These are phyloP conservation scores for Mythimna pallens DNA, from an alignment of 2,888 invertebrate genomes.

Conservation along the genomic window DNA sequence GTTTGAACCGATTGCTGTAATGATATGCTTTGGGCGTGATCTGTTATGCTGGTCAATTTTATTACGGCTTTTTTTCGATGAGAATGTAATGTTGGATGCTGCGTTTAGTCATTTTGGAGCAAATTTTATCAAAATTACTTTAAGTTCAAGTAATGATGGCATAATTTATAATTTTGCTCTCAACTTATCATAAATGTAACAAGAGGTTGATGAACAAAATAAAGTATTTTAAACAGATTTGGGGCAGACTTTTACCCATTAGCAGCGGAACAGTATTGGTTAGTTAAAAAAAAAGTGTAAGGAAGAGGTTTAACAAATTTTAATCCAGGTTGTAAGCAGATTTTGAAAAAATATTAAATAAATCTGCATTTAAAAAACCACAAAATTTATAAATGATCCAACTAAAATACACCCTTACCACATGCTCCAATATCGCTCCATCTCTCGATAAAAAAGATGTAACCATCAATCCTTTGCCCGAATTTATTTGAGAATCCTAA, in stretches of 20 bases:
- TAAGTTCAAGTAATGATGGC: too few species aligned
- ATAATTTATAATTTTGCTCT: too few species aligned
- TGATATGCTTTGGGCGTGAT: slow-evolving; percentile 56
- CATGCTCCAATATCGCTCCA: slow-evolving; percentile 50
- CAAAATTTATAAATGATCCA: background rate
- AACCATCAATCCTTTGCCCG: slow-evolving; percentile 78
- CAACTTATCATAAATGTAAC: background rate
- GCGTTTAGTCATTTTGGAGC: background rate
- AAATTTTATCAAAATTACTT: slow-evolving; percentile 1
- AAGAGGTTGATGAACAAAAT: background rate
- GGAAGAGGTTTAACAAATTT: background rate
- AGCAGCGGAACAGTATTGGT: too few species aligned
- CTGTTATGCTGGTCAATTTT: slow-evolving; percentile 57
- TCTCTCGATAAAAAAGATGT: slow-evolving; percentile 73
- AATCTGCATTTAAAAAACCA: slow-evolving; percentile 7
- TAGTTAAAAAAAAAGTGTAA: too few species aligned
- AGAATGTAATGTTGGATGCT: slow-evolving; percentile 11
- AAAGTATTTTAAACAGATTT: background rate
- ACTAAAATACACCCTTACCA: slow-evolving; percentile 36
- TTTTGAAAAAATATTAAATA: background rate
- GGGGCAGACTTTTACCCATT: too few species aligned
- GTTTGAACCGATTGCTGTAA: slow-evolving; percentile 56
- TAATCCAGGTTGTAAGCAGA: background rate
- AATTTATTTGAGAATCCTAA: slow-evolving; percentile 80
- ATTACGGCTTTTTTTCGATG: slow-evolving; percentile 44